Evolutionary conservation across 2,888 invertebrate species (phyloP), one percentile per base, ranked within the genome.

Genomic region (Heliconius charithonia): DNA sequence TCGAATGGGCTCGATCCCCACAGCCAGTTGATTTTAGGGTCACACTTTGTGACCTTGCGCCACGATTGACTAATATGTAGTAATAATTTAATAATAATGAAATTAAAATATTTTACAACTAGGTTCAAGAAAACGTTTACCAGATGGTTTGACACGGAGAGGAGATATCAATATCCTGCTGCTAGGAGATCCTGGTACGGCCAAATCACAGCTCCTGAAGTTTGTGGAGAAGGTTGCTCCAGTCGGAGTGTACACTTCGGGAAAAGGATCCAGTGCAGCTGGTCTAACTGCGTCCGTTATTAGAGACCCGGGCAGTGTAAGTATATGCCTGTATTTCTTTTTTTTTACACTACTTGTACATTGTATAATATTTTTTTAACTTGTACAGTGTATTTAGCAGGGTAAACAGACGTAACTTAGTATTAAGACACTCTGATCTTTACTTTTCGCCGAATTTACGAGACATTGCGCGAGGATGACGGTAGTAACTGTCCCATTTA

Each of bases 241-340:
- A 0, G 97, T 99, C 85, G 98, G 97, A 0, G 98, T 99, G 6
- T 99, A 99, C 89, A 99, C 99, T 0, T 99, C 99, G 0, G 99
- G 99, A n/a, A 99, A 99, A 93, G 99, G 99, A 4, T 99, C 99
- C 83, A 99, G 99, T 86, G 99, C 99, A 3, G 99, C 99, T 80
- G 99, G 99, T 91, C 96, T 99, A 62, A 99, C 99, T 32, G 99
- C 99, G 0, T 99, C 99, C 0, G 99, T 99, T 45, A 98, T 97
- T 82, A 95, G 99, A 84, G 99, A 99, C 94, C 99, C 99, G 3
- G 95, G 96, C 19, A 97, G 99, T 79, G 98, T 99, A 92, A 96
- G 96, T 59, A n/a, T 59, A 10, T 51, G 16, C 13, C 9, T 22
- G 19, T 56, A 56, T 22, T n/a, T n/a, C 7, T 56, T 51, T 9